Base-by-base conservation (phyloP, 2,888 invertebrate species). In the Coenonympha glycerion region DNA sequence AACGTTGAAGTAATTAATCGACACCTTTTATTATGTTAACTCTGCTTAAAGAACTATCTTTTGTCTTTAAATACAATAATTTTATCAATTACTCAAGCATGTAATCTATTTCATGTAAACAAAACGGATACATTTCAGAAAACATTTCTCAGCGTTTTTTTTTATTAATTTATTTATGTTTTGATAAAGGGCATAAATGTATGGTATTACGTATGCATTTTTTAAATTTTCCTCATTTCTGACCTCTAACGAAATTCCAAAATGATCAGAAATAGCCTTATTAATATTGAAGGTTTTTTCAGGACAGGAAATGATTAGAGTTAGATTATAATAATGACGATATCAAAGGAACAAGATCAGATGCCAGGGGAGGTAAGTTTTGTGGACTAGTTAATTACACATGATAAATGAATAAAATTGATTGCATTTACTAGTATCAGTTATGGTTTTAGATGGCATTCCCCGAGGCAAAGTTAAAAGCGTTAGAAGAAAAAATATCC, bases 401-500 rank as follows among this genome's bases (percentile, higher is more conserved):
- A 13, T 4, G 24, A 19, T 9, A 15, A 15, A n/a, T n/a, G 6
- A 6, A 3, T 9, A 15, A 6, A 28, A 26, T n/a, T n/a, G n/a
- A n/a, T n/a, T n/a, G n/a, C n/a, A n/a, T n/a, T n/a, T n/a, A n/a
- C n/a, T n/a, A n/a, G n/a, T n/a, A n/a, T n/a, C n/a, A n/a, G n/a
- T n/a, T n/a, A n/a, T n/a, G n/a, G n/a, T 61, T 65, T 34, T 59
- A 87, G 85, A 81, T 83, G 76, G 69, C 68, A 59, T 98, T 98
- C 90, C 98, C 98, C 57, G 90, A 93, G 70, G 91, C 92, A 42
- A 96, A 97, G 81, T 87, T 98, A 74, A 92, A 92, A 62, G 92
- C 93, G 65, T 88, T 98, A 66, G 97, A 98, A 86, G 97, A 97
- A 77, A 98, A 98, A 90, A 97, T 98, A 75, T 96, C 96, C 66